These are phyloP conservation scores for Caranx melampygus DNA, from an alignment of 2,113 vertebrate genomes.

Conservation along the genomic window DNA sequence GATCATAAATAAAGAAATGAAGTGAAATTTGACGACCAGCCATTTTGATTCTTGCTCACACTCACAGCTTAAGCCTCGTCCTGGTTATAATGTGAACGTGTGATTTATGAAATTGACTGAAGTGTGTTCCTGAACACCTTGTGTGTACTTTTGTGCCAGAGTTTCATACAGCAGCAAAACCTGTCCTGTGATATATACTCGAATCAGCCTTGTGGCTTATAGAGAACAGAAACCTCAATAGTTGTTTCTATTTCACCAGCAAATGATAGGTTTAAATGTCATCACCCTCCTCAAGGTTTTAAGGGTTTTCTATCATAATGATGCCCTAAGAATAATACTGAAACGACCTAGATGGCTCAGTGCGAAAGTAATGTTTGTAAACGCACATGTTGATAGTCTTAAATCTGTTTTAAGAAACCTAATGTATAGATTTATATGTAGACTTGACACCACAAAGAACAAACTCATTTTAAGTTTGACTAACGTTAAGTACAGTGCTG, in stretches of 20 bases:
- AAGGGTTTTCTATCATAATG: constrained; percentile 8
- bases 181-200: no score
- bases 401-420: no score
- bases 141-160: neutral
- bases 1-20: neutral
- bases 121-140: neutral
- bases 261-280: neutral
- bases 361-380: no score
- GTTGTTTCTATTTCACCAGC: constrained; percentile 21
- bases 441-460: no score
- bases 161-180: neutral
- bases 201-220: neutral
- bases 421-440: no score
- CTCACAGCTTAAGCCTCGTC: neutral
- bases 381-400: no score
- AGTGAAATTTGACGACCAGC: neutral
- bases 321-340: no score
- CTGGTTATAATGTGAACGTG: neutral
- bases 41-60: neutral
- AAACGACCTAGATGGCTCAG: no score
- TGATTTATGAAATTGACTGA: neutral
- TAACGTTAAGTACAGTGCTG: no score
- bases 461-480: no score
- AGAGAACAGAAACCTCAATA: constrained; percentile 25
- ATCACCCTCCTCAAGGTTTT: neutral